Base-by-base conservation (phyloP, 1,140 invertebrate species). In the Drosophila watanabei region DNA sequence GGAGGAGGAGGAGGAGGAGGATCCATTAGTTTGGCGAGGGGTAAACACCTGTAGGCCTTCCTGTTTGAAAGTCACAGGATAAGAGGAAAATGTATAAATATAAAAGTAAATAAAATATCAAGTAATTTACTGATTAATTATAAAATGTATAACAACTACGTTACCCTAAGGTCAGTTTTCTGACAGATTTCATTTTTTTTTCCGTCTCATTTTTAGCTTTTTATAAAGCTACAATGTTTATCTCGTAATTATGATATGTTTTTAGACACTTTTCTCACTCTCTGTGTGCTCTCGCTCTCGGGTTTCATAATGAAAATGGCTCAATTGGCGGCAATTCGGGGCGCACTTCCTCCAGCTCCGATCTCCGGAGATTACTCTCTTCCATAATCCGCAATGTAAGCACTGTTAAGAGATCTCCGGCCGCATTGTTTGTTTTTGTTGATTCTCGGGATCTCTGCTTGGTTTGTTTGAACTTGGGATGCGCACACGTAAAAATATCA, bases 401-500 rank as follows among this genome's bases (percentile, higher is more conserved):
- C 60, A 39, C 37, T 16, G 5, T 10, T 13, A 28, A 58, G 16
- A n/a, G 24, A 58, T 10, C 16, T 16, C 46, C 46, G 20, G 30
- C 46, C 39, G 24, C 45, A 58, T 60, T 60, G 66, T 79, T 87
- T 61, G 56, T 68, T 68, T 73, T 73, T 79, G 79, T 69, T 82
- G 61, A 49, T 79, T 75, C 75, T 57, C 18, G 49, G 75, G 71
- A 86, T 86, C n/a, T n/a, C 83, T 65, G 79, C 57, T 77, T 77
- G 59, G 65, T 75, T 75, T 86, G 82, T 70, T 80, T 68, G 64
- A 78, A 81, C 73, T 82, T 62, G 59, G 54, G 77, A 68, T 49
- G 78, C 62, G 52, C 64, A 49, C 70, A 75, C 70, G 65, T 66
- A 66, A 64, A 75, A 81, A 70, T 49, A 87, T 70, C 83, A 73